A percentile compares a stretch with the other conserved stretches of the same genome.
phyloP scores from a whole-genome alignment of 1,140 invertebrate species.

The Capitella teleta region DNA sequence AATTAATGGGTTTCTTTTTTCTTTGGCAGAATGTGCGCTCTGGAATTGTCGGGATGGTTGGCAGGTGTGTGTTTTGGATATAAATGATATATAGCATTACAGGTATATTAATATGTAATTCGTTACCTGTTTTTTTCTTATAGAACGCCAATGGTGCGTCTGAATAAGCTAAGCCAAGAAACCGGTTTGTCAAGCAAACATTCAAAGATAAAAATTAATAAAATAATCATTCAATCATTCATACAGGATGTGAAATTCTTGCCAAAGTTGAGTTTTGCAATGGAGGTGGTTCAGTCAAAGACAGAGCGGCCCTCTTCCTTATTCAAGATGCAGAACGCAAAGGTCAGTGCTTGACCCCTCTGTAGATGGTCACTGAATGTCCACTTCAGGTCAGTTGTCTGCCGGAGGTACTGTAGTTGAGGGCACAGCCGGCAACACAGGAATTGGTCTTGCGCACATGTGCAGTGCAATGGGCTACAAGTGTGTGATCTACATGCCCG shows the following conservation, averaged over 20 bases:
- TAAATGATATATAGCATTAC: no score
- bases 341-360: slow-evolving; percentile 14
- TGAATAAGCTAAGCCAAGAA: slow-evolving; percentile 40
- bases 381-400: slow-evolving; percentile 19
- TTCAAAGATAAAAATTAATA: not conserved
- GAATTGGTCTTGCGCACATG: slow-evolving; percentile 43
- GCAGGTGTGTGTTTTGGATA: no score
- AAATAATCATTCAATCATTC: not conserved
- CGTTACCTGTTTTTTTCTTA: not conserved
- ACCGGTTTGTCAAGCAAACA: slow-evolving; percentile 21
- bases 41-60: no score
- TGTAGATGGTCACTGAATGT: not conserved
- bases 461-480: slow-evolving; percentile 39
- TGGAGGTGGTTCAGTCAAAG: slow-evolving; percentile 42
- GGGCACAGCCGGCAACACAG: slow-evolving; percentile 45
- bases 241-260: slow-evolving; percentile 38
- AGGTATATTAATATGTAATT: no score
- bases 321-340: slow-evolving; percentile 36
- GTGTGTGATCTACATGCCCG: slow-evolving; percentile 43
- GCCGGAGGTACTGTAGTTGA: slow-evolving; percentile 41
- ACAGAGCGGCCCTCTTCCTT: slow-evolving; percentile 37
- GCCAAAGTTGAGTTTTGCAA: slow-evolving; percentile 42
- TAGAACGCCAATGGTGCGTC: slow-evolving; percentile 37
- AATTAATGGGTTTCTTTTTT: no score
- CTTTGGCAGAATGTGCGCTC: no score